Conservation (phyloP, 2,797 vertebrate species). For the Distichodus sexfasciatus region DNA sequence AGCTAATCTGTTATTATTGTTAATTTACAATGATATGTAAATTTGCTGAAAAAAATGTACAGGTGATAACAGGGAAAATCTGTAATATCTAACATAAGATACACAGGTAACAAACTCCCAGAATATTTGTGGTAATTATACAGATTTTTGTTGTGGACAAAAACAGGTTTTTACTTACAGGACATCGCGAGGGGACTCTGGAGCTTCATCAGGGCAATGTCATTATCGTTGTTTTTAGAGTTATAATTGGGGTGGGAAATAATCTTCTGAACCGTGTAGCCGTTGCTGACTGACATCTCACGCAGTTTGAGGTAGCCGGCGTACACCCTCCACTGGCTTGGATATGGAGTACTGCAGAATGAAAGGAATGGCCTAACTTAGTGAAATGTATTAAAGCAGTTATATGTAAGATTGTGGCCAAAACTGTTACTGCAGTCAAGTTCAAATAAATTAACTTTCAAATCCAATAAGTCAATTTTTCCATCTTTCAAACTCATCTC, state of each 20-base stretch:
- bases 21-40: no score
- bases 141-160: no score
- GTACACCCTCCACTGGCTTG: constrained; percentile 66
- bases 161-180: constrained; percentile 58
- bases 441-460: no score
- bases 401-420: background rate
- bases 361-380: constrained; percentile 6
- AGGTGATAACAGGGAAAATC: no score
- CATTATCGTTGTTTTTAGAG: constrained; percentile 71
- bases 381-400: background rate
- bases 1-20: no score
- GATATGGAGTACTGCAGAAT: constrained; percentile 39
- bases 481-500: no score
- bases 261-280: constrained; percentile 63
- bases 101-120: no score
- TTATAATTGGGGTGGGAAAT: constrained; percentile 76
- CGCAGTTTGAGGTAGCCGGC: constrained; percentile 70
- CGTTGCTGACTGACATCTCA: background rate
- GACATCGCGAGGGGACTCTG: constrained; percentile 62
- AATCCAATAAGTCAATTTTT: no score
- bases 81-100: no score
- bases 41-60: no score
- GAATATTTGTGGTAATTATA: no score
- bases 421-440: background rate
- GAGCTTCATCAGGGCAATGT: constrained; percentile 88